Conservation (phyloP, 2,797 vertebrate genomes). For the Graptemys geographica region DNA sequence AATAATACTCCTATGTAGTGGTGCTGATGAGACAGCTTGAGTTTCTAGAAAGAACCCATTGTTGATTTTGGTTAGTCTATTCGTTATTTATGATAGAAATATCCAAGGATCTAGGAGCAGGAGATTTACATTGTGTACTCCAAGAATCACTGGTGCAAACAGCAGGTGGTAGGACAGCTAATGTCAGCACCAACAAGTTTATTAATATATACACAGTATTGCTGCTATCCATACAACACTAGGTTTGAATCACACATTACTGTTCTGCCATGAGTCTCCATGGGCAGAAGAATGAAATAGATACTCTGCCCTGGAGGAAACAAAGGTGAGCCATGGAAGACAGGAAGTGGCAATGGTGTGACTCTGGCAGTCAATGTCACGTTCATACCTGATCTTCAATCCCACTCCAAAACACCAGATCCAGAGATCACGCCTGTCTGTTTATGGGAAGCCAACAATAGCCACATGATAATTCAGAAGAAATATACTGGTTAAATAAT, state of each 20-base stretch:
- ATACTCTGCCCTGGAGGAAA: background rate
- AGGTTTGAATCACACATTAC: background rate
- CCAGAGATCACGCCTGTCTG: too few species aligned
- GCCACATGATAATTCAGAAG: background rate
- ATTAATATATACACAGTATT: background rate
- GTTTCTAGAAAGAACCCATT: background rate
- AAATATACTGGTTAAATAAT: background rate
- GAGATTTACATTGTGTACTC: background rate
- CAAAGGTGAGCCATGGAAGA: background rate
- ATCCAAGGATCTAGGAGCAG: background rate
- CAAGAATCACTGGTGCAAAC: background rate
- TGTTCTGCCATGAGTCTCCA: background rate
- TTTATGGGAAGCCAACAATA: background rate
- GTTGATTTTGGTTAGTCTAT: fast-evolving
- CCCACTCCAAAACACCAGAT: background rate
- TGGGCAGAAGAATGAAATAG: background rate
- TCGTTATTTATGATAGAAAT: fast-evolving
- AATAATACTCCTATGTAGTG: background rate
- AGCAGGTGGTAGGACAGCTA: background rate
- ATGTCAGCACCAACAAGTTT: background rate
- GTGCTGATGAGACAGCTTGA: background rate
- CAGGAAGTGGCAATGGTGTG: background rate
- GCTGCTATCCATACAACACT: background rate
- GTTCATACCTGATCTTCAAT: background rate
- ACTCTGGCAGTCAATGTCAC: background rate